Base-by-base conservation (phyloP, 2,888 invertebrate species). In the Diaphora mendica region DNA sequence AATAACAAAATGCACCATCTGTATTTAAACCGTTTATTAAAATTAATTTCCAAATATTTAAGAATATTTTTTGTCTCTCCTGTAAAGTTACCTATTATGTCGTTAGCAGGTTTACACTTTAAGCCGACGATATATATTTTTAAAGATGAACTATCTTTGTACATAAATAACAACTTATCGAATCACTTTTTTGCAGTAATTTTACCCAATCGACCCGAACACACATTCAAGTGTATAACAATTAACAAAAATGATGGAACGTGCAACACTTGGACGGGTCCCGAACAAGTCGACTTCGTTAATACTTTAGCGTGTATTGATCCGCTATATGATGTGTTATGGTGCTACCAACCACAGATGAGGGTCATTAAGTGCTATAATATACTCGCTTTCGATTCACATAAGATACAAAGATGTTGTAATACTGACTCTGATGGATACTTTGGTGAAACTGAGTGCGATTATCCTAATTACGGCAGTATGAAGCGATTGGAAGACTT, bases 281-380 rank as follows among this genome's bases (percentile, higher is more conserved):
- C 96, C 26, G 98, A 98, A 85, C 99, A 99, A 92, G 97, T 98
- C 0, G 97, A 98, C 90, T 98, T 99, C 82, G 97, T 97, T 30
- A 97, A 97, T 84, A 97, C 97, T 81, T 97, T 97, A 68, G 97
- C 98, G 0, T 98, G 98, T 86, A 96, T 99, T 85, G 99, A 99
- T 94, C 98, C 99, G 0, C 96, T 98, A 71, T 99, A 99, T 92
- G 98, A 99, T 92, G 97, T 99, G 0, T 95, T 99, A 2, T 99
- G 99, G 99, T 98, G 98, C 84, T 99, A 97, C 85, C 97, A 97
- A 89, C 97, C 97, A 0, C 94, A 96, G 44, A 97, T 92, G 90
- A 92, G 94, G 68, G 90, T 96, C 55, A 96, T 98, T 84, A 96
- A 96, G 74, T 98, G 98, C 87, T 98, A 98, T 92, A 99, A 99